Evolutionary conservation across 30 jellyfish, hydroid and myxozoan genomes (phyloP).

Genomic region (Hydractinia symbiolongicarpus): DNA sequence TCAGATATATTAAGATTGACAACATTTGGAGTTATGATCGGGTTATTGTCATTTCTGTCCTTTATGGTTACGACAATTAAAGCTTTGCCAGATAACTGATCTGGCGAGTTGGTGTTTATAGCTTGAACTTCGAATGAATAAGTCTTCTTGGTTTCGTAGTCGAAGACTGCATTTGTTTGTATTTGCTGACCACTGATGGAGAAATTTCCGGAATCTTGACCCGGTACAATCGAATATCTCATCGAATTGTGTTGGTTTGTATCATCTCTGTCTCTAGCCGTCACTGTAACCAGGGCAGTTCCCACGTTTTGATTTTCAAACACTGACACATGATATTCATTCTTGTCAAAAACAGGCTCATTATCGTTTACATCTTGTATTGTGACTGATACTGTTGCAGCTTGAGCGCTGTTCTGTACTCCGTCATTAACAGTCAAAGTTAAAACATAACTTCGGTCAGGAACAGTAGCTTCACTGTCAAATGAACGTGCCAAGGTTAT

Average conservation of each 20-base stretch:
- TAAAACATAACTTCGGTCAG: constrained; percentile 31
- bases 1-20: constrained; percentile 41
- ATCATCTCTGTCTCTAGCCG: constrained; percentile 72
- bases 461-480: constrained; percentile 49
- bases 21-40: constrained; percentile 17
- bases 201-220: constrained; percentile 80
- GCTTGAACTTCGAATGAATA: constrained; percentile 70
- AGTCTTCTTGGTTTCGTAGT: constrained; percentile 32
- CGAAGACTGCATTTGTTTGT: constrained; percentile 37
- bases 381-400: constrained; percentile 39
- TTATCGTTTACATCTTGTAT: constrained; percentile 78
- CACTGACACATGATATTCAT: constrained; percentile 30
- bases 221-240: constrained; percentile 41
- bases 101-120: constrained; percentile 50
- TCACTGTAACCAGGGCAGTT: constrained; percentile 52
- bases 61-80: constrained; percentile 39
- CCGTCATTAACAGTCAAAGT: constrained; percentile 45
- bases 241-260: constrained; percentile 18
- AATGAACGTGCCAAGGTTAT: constrained; percentile 36
- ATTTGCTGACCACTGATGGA: constrained; percentile 47
- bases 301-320: constrained; percentile 41
- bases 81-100: constrained; percentile 30
- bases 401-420: constrained; percentile 21
- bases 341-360: constrained; percentile 70
- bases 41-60: constrained; percentile 54